Base-by-base conservation (phyloP, 2,888 invertebrate species). In the Tetragonisca angustula region DNA sequence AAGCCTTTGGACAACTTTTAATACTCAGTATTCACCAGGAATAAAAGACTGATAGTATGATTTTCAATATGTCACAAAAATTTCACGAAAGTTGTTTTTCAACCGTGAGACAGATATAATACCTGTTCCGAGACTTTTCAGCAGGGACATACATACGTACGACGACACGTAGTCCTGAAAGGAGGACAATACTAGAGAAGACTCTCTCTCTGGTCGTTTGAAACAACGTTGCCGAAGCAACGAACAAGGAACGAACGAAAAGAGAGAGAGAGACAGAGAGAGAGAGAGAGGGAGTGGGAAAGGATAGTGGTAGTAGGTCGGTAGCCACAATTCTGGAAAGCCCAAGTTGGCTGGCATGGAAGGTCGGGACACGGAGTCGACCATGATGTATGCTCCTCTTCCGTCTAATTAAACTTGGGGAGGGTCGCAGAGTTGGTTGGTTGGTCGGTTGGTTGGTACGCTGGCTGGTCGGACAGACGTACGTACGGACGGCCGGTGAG, bases 341-440 rank as follows among this genome's bases (percentile, higher is more conserved):
- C 82, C 85, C 87, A 86, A 83, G 87, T 88, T 83, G 81, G 78
- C 87, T 83, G 84, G 81, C 88, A 85, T 81, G 87, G 87, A 89
- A 87, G 86, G 85, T 90, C 87, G 90, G 89, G 90, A 85, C 84
- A 90, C 88, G 80, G 88, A 90, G 89, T 90, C 91, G 87, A 85
- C 89, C 89, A 89, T 90, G 91, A 92, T 91, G 89, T 91, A 91
- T 91, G 91, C 89, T 86, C 80, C 89, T 91, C 91, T 91, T 92
- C 92, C 90, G 92, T 92, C 92, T 92, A 92, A 92, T 92, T 92
- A 92, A 92, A 92, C 90, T 92, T 90, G 79, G 91, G 88, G 87
- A 89, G 90, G 87, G 87, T 89, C 88, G 84, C 85, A 79, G 88
- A 90, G 87, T 91, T 90, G 90, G 87, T 83, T 81, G 79, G 88